A percentile compares a stretch with the other conserved stretches of the same genome.
These are phyloP conservation scores for Formica aserva DNA, from an alignment of 2,888 invertebrate genomes.

Conservation along the genomic window DNA sequence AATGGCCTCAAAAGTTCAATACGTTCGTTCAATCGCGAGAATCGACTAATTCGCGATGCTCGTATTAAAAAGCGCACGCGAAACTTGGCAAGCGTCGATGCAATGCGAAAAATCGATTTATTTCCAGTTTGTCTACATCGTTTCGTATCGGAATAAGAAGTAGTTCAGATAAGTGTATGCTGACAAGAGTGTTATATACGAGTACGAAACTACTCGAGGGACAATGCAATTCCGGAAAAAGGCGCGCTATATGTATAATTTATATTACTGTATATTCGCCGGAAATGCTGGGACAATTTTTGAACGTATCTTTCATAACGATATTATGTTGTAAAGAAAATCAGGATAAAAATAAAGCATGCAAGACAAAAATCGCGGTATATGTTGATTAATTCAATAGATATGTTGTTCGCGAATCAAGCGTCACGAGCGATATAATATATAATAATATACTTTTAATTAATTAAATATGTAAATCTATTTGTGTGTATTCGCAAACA, in stretches of 20 bases:
- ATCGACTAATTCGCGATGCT: slow-evolving; percentile 61
- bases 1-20: background rate
- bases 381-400: slow-evolving; percentile 30
- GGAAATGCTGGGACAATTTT: background rate
- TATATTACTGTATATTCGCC: background rate
- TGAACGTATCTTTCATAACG: background rate
- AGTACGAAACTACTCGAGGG: background rate
- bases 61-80: slow-evolving; percentile 65
- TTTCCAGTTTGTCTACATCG: background rate
- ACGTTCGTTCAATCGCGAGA: background rate
- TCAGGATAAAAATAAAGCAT: background rate
- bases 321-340: background rate
- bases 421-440: background rate
- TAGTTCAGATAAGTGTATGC: slow-evolving; percentile 4
- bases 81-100: slow-evolving; percentile 63
- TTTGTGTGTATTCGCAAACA: background rate
- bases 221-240: background rate
- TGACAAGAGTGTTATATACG: background rate
- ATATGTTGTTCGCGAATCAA: background rate
- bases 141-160: slow-evolving; percentile 19
- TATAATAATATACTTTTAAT: background rate
- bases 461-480: background rate
- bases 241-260: background rate
- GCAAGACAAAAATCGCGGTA: background rate
- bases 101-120: slow-evolving; percentile 47